phyloP scores from a whole-genome alignment of 2,113 vertebrate genomes.

The Psophia crepitans region DNA sequence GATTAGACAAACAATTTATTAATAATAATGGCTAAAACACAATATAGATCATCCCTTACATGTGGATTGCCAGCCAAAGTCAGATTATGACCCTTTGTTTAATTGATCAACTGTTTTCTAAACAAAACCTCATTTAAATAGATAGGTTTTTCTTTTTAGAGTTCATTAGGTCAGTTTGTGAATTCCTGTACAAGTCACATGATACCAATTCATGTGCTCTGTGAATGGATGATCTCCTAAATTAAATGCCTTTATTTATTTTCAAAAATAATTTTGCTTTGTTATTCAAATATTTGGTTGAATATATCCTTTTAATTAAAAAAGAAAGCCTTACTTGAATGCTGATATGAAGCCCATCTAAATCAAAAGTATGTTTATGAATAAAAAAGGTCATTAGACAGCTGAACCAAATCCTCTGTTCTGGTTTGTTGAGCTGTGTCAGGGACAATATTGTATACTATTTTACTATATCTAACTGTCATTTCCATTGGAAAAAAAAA shows the following conservation, averaged over 20 bases:
- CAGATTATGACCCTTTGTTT: not conserved
- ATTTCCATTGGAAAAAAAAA: not conserved
- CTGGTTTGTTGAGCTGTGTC: not conserved
- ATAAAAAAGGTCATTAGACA: not conserved
- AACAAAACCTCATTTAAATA: not conserved
- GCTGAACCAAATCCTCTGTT: not conserved
- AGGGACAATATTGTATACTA: not conserved
- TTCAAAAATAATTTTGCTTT: not conserved
- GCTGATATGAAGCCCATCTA: not conserved
- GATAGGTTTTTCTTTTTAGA: not conserved
- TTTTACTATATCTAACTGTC: not conserved
- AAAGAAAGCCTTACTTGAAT: not conserved
- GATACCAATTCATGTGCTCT: not conserved
- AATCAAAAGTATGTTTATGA: not conserved
- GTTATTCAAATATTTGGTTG: not conserved
- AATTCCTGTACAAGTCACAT: not conserved
- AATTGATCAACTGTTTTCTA: not conserved
- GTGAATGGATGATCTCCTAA: not conserved
- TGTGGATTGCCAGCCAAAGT: not conserved
- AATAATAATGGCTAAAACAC: not conserved
- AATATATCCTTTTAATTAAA: not conserved
- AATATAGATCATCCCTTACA: not conserved
- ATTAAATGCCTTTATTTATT: not conserved
- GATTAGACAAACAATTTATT: not conserved
- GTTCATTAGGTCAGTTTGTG: not conserved